phyloP scores from a whole-genome alignment of 2,113 vertebrate species.

The Potamarius usumacintae region DNA sequence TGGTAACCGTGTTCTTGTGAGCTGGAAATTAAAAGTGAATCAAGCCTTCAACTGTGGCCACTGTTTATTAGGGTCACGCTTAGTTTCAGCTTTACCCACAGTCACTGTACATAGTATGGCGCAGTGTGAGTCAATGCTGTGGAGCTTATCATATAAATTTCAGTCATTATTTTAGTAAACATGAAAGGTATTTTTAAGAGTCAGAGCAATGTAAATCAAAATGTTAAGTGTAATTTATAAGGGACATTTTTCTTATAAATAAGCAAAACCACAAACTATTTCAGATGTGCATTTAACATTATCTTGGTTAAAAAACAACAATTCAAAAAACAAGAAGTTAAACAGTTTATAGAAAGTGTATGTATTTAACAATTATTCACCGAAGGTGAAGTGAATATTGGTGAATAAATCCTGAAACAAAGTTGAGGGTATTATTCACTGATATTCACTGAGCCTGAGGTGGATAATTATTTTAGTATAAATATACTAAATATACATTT shows the following conservation, averaged over 20 bases:
- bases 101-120: not conserved
- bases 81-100: not conserved
- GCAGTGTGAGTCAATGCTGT: not conserved
- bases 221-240: not conserved
- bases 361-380: not conserved
- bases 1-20: not conserved
- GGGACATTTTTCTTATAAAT: not conserved
- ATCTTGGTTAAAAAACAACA: not conserved
- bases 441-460: too few relatives aligned
- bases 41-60: not conserved
- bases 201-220: not conserved
- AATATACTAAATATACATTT: too few relatives aligned
- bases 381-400: too few relatives aligned
- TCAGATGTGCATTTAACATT: not conserved
- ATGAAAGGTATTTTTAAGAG: not conserved
- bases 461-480: too few relatives aligned
- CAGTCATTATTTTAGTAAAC: not conserved
- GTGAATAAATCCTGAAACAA: too few relatives aligned
- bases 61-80: not conserved
- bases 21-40: not conserved
- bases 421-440: too few relatives aligned
- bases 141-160: not conserved
- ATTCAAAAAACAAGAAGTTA: not conserved
- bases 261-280: not conserved
- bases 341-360: not conserved